Percentiles rank a stretch among this genome's conserved stretches.
phyloP scores from a whole-genome alignment of 2,888 invertebrate genomes.

The Drosophila diplacantha region DNA sequence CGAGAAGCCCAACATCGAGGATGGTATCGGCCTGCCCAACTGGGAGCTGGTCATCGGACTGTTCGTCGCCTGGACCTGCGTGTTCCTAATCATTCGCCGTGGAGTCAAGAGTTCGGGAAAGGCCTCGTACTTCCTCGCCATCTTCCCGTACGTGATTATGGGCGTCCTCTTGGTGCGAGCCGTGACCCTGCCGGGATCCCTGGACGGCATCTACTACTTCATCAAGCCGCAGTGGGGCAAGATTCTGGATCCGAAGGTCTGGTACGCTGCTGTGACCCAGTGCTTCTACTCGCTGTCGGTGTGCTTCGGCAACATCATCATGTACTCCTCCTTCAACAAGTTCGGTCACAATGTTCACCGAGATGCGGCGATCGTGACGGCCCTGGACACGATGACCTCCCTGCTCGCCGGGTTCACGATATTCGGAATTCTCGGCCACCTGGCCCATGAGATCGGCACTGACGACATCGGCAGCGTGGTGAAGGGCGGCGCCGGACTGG shows the following conservation, averaged over 20 bases:
- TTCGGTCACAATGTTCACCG: slow-evolving; percentile 82
- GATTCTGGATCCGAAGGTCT: slow-evolving; percentile 81
- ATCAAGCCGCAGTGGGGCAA: slow-evolving; percentile 83
- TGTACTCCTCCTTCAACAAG: slow-evolving; percentile 82
- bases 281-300: slow-evolving; percentile 83
- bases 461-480: slow-evolving; percentile 79
- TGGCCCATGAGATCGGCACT: slow-evolving; percentile 79
- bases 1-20: slow-evolving; percentile 78
- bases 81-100: slow-evolving; percentile 79
- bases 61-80: slow-evolving; percentile 79
- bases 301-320: slow-evolving; percentile 82
- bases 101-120: slow-evolving; percentile 84
- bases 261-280: slow-evolving; percentile 83
- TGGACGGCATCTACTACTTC: slow-evolving; percentile 82
- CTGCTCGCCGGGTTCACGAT: slow-evolving; percentile 80
- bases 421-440: slow-evolving; percentile 80
- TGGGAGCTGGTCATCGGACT: slow-evolving; percentile 80
- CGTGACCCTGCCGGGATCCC: slow-evolving; percentile 81
- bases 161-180: slow-evolving; percentile 82
- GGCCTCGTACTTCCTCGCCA: slow-evolving; percentile 85
- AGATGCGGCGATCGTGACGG: slow-evolving; percentile 80
- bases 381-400: slow-evolving; percentile 80
- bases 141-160: slow-evolving; percentile 85
- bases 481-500: slow-evolving; percentile 79
- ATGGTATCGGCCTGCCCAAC: slow-evolving; percentile 80